Percentiles rank a stretch among this genome's conserved stretches.
Conservation (phyloP, 2,113 vertebrate species). For the Heterotilapia buettikoferi region DNA sequence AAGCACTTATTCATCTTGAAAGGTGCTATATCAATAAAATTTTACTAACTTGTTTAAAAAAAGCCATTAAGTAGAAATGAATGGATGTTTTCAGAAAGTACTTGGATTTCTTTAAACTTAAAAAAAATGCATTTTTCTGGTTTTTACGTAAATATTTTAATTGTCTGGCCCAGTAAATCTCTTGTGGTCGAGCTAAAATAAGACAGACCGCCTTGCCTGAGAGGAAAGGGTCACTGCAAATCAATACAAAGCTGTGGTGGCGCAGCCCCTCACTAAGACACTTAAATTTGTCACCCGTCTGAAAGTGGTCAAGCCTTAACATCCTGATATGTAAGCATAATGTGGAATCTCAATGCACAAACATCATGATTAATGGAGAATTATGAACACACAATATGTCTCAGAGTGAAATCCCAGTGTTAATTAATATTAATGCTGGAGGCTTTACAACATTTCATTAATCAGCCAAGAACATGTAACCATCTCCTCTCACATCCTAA, state of each 20-base stretch:
- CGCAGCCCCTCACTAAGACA: background rate
- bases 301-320: background rate
- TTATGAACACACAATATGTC: background rate
- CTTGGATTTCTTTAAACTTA: background rate
- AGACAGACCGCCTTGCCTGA: background rate
- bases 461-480: background rate
- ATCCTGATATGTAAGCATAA: background rate
- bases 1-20: background rate
- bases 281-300: background rate
- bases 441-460: background rate
- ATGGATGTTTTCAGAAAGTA: background rate
- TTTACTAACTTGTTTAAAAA: background rate
- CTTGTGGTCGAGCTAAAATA: background rate
- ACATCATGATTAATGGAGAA: background rate
- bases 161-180: background rate
- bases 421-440: background rate
- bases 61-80: background rate
- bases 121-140: accelerated
- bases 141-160: background rate
- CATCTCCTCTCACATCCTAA: background rate
- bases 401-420: background rate
- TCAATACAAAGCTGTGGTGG: background rate
- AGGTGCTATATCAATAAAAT: background rate
- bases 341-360: background rate
- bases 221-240: background rate